Evolutionary conservation across 2,888 invertebrate species (phyloP).

Genomic region (Antheraea yamamai): DNA sequence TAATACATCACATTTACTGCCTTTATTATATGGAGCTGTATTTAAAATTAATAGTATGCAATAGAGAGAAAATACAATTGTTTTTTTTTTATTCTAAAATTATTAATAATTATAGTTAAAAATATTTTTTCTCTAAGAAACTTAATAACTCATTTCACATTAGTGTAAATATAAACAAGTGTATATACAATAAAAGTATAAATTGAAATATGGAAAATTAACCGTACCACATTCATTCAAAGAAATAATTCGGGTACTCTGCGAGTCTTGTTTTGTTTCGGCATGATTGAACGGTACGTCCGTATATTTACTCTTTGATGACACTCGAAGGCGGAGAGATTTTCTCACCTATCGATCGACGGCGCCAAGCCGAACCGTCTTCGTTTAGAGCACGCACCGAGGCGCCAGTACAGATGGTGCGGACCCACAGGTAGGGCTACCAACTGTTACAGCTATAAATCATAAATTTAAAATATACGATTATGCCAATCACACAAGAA

Average conservation of each 20-base stretch:
- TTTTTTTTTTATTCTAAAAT: not conserved
- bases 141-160: not conserved
- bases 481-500: not conserved
- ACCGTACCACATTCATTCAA: not conserved
- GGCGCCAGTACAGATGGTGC: conserved; percentile 70
- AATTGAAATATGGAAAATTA: not conserved
- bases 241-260: not conserved
- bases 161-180: not conserved
- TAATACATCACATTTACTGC: not conserved
- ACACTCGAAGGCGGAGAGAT: conserved; percentile 57
- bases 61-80: not conserved
- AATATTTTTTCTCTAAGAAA: not conserved
- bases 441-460: not conserved
- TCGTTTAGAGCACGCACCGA: conserved; percentile 40
- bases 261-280: not conserved
- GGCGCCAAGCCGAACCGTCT: conserved; percentile 56
- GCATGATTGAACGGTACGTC: not conserved
- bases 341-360: conserved; percentile 68
- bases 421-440: conserved; percentile 22
- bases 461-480: not conserved
- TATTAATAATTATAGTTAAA: not conserved
- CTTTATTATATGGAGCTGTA: not conserved
- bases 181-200: not conserved
- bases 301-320: conserved; percentile 30
- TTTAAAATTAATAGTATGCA: not conserved